Evolutionary conservation across 2,113 vertebrate genomes (phyloP), one percentile per base, ranked within the genome.

Genomic region (Carettochelys insculpta): DNA sequence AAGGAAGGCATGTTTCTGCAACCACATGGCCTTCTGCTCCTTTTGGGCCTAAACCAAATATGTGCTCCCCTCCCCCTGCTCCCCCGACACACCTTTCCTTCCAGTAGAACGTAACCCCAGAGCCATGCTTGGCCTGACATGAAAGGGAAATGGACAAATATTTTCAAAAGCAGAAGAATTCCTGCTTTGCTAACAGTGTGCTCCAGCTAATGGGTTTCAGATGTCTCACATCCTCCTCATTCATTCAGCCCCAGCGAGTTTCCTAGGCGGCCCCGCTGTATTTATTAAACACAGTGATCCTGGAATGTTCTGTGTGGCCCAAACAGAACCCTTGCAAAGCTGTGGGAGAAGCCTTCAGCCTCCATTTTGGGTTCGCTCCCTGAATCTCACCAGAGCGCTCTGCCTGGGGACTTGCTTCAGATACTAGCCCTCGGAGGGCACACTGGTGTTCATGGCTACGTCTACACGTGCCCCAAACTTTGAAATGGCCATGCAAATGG

Each of bases 181-280:
- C 94, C 96, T 96, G 96, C 95, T 97, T 98, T 71, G 96, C 97
- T 97, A 97, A 97, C 97, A 97, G 98, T 98, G 97, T 96, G 94
- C 96, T 97, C 96, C 92, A 88, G 90, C 97, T 98, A 98, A 98
- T 98, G 93, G 98, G 94, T 98, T 98, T 98, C 98, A 98, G 98
- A 98, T 98, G 98, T 98, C 94, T 85, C 86, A 82, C 97, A 97
- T 97, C 96, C n/a, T n/a, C 97, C 98, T 98, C 98, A 98, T 98
- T 98, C 97, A 98, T 98, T 98, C 97, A 92, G 97, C 97, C 97
- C 95, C 96, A 95, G 85, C 95, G 97, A 97, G 98, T 98, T 98
- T 98, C 97, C 97, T 97, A 98, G 97, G 97, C 98, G 98, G 96
- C 98, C 97, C 96, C 77, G 96, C 93, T 96, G 97, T 98, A 98